Base-by-base conservation (phyloP, 2,113 vertebrate species). In the Talpa occidentalis region DNA sequence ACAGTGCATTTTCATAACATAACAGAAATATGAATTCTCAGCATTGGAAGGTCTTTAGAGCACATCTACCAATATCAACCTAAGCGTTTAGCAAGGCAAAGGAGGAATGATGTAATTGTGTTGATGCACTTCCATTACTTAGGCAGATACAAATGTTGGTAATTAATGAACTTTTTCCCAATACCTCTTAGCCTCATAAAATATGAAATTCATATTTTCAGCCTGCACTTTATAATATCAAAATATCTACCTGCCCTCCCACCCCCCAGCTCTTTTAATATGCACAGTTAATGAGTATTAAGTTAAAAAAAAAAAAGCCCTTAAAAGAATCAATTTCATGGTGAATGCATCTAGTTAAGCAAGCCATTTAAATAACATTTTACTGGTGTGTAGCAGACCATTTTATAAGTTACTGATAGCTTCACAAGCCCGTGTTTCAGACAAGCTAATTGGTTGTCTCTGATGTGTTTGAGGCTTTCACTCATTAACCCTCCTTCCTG, bases 381-480 rank as follows among this genome's bases (percentile, higher is more conserved):
- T 98, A 97, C 97, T 99, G 92, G 96, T 98, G 98, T 98, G 98
- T 98, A 98, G 98, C 98, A 98, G 98, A 99, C 98, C 98, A 70
- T 99, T 99, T 99, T 99, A 99, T 98, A 99, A 99, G 99, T 98
- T 98, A 99, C 98, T 98, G 98, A 98, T 99, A 98, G 98, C 98
- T 99, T 99, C 99, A 98, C 98, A 98, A 99, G 98, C 97, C 98
- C 98, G 96, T 98, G 98, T 99, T 99, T 99, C 99, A 99, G 98
- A 99, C 97, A 91, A 98, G 97, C 97, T 99, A 99, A 99, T 99
- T 98, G 98, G 98, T 98, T 99, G 97, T 98, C 98, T 99, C 98
- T 98, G 98, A 98, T 98, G 97, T 97, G 97, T 96, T 98, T 98
- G 97, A 94, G 97, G 98, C 97, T 98, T 99, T 98, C 98, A 97